Percentiles rank a stretch among this genome's conserved stretches.
phyloP scores from a whole-genome alignment of 1,140 invertebrate species.

The Grapholita molesta region DNA sequence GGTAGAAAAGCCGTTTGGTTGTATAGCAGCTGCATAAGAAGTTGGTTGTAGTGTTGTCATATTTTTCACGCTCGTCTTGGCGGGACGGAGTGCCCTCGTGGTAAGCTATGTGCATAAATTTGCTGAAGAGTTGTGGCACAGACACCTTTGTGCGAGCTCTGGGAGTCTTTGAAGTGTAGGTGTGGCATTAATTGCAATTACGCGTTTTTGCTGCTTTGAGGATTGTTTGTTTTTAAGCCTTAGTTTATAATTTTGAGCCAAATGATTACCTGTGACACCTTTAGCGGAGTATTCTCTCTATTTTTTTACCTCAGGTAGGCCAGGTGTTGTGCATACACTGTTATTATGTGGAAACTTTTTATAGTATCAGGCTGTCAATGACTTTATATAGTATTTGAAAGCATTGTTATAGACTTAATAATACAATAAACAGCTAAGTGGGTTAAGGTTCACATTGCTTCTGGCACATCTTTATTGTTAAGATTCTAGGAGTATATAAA shows the following conservation, averaged over 20 bases:
- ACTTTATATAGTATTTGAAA: too few species aligned
- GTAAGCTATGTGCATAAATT: slow-evolving; percentile 71
- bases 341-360: too few species aligned
- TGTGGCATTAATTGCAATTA: slow-evolving; percentile 22
- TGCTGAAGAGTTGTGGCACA: slow-evolving; percentile 40
- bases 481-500: too few species aligned
- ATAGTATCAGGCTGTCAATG: too few species aligned
- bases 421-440: too few species aligned
- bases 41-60: slow-evolving; percentile 19
- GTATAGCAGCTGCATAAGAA: neutral
- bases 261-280: neutral
- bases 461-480: too few species aligned
- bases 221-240: neutral
- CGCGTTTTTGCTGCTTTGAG: slow-evolving; percentile 21
- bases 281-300: too few species aligned
- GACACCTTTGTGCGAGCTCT: slow-evolving; percentile 44
- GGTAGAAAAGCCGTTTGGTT: neutral
- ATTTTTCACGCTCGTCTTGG: slow-evolving; percentile 26
- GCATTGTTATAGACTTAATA: too few species aligned
- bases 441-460: too few species aligned
- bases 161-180: slow-evolving; percentile 28
- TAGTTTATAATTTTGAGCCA: neutral
- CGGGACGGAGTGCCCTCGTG: slow-evolving; percentile 45
- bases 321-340: too few species aligned
- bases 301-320: too few species aligned